Evolutionary conservation across 2,797 vertebrate species (phyloP), one percentile per base, ranked within the genome.

Genomic region (Tinamus major): DNA sequence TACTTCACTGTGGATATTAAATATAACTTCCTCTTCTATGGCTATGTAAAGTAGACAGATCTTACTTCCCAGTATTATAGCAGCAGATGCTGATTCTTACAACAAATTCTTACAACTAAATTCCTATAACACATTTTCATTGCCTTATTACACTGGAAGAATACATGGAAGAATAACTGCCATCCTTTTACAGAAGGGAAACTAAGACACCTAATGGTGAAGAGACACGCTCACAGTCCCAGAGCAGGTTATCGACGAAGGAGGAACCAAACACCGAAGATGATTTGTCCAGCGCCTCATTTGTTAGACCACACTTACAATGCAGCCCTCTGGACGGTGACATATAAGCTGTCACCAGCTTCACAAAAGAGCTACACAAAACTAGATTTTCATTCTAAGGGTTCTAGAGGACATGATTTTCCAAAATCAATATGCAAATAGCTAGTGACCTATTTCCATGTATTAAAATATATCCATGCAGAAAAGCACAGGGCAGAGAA

Each of bases 381-480:
- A 33, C 26, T 35, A 56, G 37, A 58, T 81, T 88, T 93, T 90
- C 8, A 70, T 51, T 92, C 33, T 74, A 63, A 46, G 33, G 13
- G 72, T 68, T 21, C 76, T 58, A 59, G 39, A 86, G 81, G 62
- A 77, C 10, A 64, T 31, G 48, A 44, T 85, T 31, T 92, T 89
- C 85, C 71, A 62, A 90, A 90, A 91, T 48, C 39, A 78, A 59
- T 35, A 69, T 7, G 31, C 77, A 90, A 89, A 92, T 46, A 26
- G 23, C 29, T 68, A 92, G 53, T 55, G 20, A 42, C 59, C 41
- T 39, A 65, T 90, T 88, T 71, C 64, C 53, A 64, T 35, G 59
- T 75, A 64, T 75, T 39, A 37, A 53, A 71, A 91, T 51, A 58
- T 3, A 85, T 1, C 13, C 33, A 27, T 27, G 33, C 21, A 86